phyloP scores from a whole-genome alignment of 2,888 invertebrate genomes.

The Drepanosiphum platanoidis region DNA sequence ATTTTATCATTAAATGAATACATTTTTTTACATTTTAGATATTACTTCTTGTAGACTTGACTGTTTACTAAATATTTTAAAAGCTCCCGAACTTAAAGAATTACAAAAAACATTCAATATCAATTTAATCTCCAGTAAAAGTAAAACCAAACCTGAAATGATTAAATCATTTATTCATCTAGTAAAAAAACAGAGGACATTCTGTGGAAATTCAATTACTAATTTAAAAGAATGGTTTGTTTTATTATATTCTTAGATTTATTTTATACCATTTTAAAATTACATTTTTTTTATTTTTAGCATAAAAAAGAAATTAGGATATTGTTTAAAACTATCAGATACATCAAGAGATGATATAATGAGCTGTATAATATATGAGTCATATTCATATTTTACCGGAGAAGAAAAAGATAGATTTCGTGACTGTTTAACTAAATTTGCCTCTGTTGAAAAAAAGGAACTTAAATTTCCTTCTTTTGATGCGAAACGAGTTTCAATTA shows the following conservation, averaged over 20 bases:
- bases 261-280: background rate
- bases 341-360: constrained; percentile 67
- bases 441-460: constrained; percentile 17
- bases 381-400: constrained; percentile 68
- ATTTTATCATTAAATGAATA: background rate
- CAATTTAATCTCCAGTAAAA: constrained; percentile 39
- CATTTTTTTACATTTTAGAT: constrained; percentile 33
- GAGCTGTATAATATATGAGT: constrained; percentile 69
- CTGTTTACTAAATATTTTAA: constrained; percentile 66
- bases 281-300: no score
- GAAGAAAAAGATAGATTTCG: constrained; percentile 68
- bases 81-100: constrained; percentile 67
- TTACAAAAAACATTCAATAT: constrained; percentile 68
- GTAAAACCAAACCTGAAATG: constrained; percentile 66
- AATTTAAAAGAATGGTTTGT: constrained; percentile 57
- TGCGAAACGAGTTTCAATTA: constrained; percentile 62
- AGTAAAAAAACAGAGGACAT: constrained; percentile 41
- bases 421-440: constrained; percentile 67
- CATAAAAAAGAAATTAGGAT: constrained; percentile 67
- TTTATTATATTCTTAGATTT: background rate
- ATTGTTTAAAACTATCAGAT: constrained; percentile 68
- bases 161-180: constrained; percentile 65
- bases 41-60: constrained; percentile 61
- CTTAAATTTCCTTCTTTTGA: constrained; percentile 58
- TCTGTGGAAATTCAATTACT: constrained; percentile 42